phyloP scores from a whole-genome alignment of 2,113 vertebrate genomes.

The Albula glossodonta region DNA sequence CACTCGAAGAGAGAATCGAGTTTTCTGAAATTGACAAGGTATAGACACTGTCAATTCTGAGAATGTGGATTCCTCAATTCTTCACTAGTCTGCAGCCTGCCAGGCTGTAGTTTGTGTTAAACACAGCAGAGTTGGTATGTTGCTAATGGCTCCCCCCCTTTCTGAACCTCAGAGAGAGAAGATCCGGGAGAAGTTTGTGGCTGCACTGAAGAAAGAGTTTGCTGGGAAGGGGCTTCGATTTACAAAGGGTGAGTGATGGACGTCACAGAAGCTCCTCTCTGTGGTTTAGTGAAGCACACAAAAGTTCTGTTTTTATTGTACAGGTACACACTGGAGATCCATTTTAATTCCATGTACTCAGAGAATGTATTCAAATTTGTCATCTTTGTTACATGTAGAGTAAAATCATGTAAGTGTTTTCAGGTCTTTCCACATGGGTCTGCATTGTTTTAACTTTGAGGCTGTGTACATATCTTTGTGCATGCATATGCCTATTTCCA shows the following conservation, averaged over 20 bases:
- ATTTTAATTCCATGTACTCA: neutral
- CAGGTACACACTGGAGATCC: too few relatives aligned
- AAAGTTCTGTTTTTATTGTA: neutral
- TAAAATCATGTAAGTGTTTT: too few relatives aligned
- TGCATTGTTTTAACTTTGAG: neutral
- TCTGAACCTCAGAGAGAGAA: slow-evolving; percentile 81
- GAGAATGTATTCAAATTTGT: too few relatives aligned
- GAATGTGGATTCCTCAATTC: neutral
- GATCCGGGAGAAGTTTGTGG: slow-evolving; percentile 95
- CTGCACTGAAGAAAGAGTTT: slow-evolving; percentile 89
- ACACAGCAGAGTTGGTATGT: rapidly evolving
- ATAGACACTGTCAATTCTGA: neutral
- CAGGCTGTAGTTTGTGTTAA: neutral
- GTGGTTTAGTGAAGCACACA: neutral
- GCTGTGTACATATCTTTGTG: neutral
- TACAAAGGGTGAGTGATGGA: slow-evolving; percentile 79
- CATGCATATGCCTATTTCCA: neutral
- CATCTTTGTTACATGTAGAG: too few relatives aligned
- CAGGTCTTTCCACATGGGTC: too few relatives aligned
- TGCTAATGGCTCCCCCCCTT: neutral
- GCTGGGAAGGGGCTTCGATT: slow-evolving; percentile 92
- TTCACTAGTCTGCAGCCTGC: neutral
- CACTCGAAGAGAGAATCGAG: slow-evolving; percentile 85
- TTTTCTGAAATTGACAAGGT: slow-evolving; percentile 97
- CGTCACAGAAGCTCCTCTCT: neutral